A percentile compares a stretch with the other conserved stretches of the same genome.
phyloP scores from a whole-genome alignment of 2,797 vertebrate species.

The Anomalospiza imberbis region DNA sequence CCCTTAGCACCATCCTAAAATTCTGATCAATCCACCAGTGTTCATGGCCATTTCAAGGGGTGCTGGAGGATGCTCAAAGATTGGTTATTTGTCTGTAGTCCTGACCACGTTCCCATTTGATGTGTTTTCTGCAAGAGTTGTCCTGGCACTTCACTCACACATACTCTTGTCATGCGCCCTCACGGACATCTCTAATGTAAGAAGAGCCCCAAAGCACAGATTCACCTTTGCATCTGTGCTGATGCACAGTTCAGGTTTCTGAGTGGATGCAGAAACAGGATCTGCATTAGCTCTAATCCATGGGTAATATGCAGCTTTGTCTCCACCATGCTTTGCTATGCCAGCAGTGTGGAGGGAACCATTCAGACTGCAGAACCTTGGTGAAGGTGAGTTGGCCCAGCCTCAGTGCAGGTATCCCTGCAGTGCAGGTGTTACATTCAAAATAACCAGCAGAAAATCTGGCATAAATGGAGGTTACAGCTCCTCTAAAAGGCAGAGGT shows the following conservation, averaged over 20 bases:
- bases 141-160: neutral
- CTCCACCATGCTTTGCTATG: neutral
- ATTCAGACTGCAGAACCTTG: neutral
- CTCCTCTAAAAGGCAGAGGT: neutral
- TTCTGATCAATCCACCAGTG: neutral
- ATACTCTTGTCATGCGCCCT: neutral
- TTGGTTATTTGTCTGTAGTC: neutral
- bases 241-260: neutral
- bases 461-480: neutral
- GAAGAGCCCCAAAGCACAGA: neutral
- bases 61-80: neutral
- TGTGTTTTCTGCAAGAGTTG: neutral
- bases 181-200: accelerated
- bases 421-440: neutral
- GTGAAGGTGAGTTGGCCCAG: neutral
- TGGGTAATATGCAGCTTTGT: neutral
- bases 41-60: neutral
- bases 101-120: neutral
- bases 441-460: neutral
- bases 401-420: neutral
- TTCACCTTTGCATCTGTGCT: neutral
- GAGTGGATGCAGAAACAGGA: neutral
- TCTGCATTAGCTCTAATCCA: neutral
- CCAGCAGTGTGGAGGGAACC: neutral
- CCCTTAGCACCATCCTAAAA: neutral